phyloP scores from a whole-genome alignment of 2,797 vertebrate species.

The Arctocebus calabarensis region DNA sequence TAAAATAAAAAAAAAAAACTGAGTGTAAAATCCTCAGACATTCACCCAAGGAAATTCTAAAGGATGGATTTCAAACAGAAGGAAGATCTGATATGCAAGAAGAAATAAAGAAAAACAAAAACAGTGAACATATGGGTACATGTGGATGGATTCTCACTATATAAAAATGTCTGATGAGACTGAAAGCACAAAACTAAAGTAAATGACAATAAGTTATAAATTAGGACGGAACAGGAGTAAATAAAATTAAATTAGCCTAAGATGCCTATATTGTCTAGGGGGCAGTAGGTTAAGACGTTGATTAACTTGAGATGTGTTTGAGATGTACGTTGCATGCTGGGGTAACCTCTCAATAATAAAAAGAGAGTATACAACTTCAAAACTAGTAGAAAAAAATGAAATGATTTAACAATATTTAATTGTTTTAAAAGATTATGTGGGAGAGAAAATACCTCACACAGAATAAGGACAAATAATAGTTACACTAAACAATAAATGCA shows the following conservation, averaged over 20 bases:
- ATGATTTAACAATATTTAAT: not conserved
- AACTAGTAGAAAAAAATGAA: not conserved
- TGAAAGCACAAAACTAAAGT: not conserved
- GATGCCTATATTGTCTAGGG: not conserved
- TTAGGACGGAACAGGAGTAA: not conserved
- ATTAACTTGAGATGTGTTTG: not conserved
- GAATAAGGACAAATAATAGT: not conserved
- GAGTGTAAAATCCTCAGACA: not conserved
- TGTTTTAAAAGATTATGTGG: not conserved
- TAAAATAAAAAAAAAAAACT: not conserved
- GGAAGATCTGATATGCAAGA: not conserved
- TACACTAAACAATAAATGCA: not conserved
- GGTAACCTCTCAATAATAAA: not conserved
- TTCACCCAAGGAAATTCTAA: not conserved
- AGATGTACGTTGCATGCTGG: not conserved
- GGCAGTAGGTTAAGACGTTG: not conserved
- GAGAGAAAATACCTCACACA: not conserved
- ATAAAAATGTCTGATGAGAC: not conserved
- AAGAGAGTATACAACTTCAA: not conserved
- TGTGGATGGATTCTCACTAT: not conserved
- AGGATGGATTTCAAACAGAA: constrained; percentile 37
- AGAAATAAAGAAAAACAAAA: constrained; percentile 1
- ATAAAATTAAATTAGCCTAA: not conserved
- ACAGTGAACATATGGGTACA: not conserved
- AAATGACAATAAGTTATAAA: not conserved